phyloP scores from a whole-genome alignment of 2,797 vertebrate species.

The Myiothlypis coronata region DNA sequence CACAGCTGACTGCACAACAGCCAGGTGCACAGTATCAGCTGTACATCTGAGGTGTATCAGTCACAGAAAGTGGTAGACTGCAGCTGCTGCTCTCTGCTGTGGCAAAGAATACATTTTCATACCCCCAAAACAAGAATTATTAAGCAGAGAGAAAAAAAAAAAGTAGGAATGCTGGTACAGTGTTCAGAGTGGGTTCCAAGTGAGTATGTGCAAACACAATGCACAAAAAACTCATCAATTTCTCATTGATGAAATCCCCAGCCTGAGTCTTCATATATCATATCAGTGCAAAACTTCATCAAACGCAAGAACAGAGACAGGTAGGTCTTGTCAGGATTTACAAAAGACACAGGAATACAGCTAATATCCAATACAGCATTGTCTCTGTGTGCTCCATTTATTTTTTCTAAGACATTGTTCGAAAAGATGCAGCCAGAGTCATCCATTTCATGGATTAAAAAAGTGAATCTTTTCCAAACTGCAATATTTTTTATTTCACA shows the following conservation, averaged over 20 bases:
- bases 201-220: not conserved
- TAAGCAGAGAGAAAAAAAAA: not conserved
- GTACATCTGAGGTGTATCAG: not conserved
- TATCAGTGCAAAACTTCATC: conserved; percentile 20
- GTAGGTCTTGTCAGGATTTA: conserved; percentile 35
- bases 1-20: not conserved
- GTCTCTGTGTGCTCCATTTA: not conserved
- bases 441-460: conserved; percentile 43
- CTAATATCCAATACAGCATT: not conserved
- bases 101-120: not conserved
- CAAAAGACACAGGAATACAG: not conserved
- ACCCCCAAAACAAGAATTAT: not conserved
- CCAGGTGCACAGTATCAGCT: not conserved
- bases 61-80: not conserved
- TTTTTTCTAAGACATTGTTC: not conserved
- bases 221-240: not conserved
- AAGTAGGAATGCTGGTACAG: not conserved
- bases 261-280: conserved; percentile 16
- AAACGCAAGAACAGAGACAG: not conserved
- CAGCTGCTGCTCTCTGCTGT: not conserved
- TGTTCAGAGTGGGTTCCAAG: not conserved
- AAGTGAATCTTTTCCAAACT: not conserved
- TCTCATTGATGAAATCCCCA: not conserved
- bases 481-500: conserved; percentile 38
- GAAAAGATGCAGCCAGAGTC: not conserved